Percentiles rank a stretch among this genome's conserved stretches.
Conservation (phyloP, 2,797 vertebrate genomes). For the Characodon lateralis region DNA sequence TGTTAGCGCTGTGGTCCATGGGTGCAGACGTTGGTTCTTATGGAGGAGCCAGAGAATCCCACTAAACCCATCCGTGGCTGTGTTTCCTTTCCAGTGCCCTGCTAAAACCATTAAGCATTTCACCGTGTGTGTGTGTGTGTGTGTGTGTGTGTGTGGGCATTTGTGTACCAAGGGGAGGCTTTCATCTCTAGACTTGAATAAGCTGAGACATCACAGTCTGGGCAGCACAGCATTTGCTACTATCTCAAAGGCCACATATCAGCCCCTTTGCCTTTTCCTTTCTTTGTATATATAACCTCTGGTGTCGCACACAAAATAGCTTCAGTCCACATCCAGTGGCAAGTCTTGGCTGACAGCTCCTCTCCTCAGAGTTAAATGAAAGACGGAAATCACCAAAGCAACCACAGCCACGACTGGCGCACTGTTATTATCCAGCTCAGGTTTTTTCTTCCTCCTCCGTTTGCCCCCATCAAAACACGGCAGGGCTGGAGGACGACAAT, state of each 20-base stretch:
- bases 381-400: constrained; percentile 77
- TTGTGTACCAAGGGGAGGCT: constrained; percentile 41
- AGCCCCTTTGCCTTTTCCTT: constrained; percentile 33
- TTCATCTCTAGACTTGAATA: constrained; percentile 75
- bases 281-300: constrained; percentile 35
- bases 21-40: constrained; percentile 53
- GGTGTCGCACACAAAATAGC: constrained; percentile 43
- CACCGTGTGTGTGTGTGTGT: constrained; percentile 19
- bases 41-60: constrained; percentile 54
- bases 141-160: constrained; percentile 1
- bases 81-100: constrained; percentile 41
- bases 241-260: constrained; percentile 58
- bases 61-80: constrained; percentile 37
- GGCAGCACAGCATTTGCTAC: constrained; percentile 70
- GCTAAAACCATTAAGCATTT: constrained; percentile 55
- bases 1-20: constrained; percentile 60
- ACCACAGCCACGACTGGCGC: constrained; percentile 66
- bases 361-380: constrained; percentile 59
- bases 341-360: constrained; percentile 37
- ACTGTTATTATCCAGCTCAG: constrained; percentile 78
- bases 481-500: constrained; percentile 76
- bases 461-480: constrained; percentile 70
- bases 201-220: constrained; percentile 63
- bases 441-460: constrained; percentile 65
- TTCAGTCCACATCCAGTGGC: constrained; percentile 52